These are phyloP conservation scores for Portunus trituberculatus DNA, from an alignment of 1,140 invertebrate genomes.

Conservation along the genomic window DNA sequence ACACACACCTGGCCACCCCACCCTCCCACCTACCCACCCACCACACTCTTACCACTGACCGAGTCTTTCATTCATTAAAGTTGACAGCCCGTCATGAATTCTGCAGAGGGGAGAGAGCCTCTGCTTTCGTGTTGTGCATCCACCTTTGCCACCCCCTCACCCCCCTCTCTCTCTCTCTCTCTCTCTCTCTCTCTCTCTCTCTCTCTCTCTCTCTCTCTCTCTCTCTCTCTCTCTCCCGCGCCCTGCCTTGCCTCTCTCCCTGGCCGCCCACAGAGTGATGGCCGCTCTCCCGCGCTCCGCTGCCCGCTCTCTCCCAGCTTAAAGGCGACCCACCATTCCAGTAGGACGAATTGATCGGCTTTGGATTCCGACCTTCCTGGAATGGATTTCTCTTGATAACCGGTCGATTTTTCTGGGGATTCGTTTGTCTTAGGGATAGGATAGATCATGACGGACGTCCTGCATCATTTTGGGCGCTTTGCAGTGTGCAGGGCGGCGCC, in stretches of 20 bases:
- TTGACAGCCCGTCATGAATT: slow-evolving; percentile 70
- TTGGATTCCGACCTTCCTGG: slow-evolving; percentile 46
- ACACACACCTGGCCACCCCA: neutral
- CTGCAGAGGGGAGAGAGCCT: slow-evolving; percentile 34
- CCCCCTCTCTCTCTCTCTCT: slow-evolving; percentile 42
- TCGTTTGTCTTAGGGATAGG: neutral
- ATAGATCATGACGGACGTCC: neutral
- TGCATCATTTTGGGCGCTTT: neutral
- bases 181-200: slow-evolving; percentile 57
- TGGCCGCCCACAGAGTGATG: slow-evolving; percentile 42
- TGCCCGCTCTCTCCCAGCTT: slow-evolving; percentile 61
- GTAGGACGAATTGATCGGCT: slow-evolving; percentile 64
- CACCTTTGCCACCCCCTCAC: neutral
- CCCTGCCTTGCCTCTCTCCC: neutral
- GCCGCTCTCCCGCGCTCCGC: slow-evolving; percentile 44
- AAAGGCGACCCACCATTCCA: slow-evolving; percentile 58
- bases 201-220: slow-evolving; percentile 59
- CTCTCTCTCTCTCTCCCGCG: slow-evolving; percentile 57
- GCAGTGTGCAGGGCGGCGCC: neutral
- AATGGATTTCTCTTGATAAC: slow-evolving; percentile 23
- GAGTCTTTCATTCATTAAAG: slow-evolving; percentile 75
- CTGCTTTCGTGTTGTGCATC: slow-evolving; percentile 58
- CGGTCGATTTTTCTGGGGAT: neutral
- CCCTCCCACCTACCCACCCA: neutral
- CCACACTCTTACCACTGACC: slow-evolving; percentile 67